Conservation (phyloP, 2,888 invertebrate species). For the Tanytarsus gracilentus region DNA sequence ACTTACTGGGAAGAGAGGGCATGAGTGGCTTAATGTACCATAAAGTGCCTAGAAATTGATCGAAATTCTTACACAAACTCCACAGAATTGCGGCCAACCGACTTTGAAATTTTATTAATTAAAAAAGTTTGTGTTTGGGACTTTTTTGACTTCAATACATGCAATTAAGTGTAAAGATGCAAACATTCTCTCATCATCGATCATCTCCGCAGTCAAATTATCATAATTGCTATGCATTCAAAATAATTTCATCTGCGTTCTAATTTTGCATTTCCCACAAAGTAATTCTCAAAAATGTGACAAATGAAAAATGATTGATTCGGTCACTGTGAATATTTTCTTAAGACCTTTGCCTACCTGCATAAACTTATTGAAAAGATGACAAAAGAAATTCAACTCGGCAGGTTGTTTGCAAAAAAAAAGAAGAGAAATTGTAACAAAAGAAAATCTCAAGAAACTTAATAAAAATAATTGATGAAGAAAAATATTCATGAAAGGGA, state of each 20-base stretch:
- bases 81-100: background rate
- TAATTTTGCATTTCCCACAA: background rate
- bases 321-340: background rate
- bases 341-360: too few relatives aligned
- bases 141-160: too few relatives aligned
- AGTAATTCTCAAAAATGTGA: background rate
- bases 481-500: too few relatives aligned
- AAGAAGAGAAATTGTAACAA: too few relatives aligned
- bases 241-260: background rate
- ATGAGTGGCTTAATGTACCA: background rate
- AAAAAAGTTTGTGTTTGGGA: too few relatives aligned
- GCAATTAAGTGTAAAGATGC: too few relatives aligned
- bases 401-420: too few relatives aligned
- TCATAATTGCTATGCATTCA: background rate
- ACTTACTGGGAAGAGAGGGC: background rate
- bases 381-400: too few relatives aligned
- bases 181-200: background rate
- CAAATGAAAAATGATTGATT: slow-evolving; percentile 1
- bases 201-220: slow-evolving; percentile 1
- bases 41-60: background rate
- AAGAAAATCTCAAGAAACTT: too few relatives aligned
- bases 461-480: too few relatives aligned
- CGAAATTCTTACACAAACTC: background rate
- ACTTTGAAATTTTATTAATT: background rate
- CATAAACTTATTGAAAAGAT: too few relatives aligned